Evolutionary conservation across 2,113 vertebrate species (phyloP), one percentile per base, ranked within the genome.

Genomic region (Corydoras maculifer): DNA sequence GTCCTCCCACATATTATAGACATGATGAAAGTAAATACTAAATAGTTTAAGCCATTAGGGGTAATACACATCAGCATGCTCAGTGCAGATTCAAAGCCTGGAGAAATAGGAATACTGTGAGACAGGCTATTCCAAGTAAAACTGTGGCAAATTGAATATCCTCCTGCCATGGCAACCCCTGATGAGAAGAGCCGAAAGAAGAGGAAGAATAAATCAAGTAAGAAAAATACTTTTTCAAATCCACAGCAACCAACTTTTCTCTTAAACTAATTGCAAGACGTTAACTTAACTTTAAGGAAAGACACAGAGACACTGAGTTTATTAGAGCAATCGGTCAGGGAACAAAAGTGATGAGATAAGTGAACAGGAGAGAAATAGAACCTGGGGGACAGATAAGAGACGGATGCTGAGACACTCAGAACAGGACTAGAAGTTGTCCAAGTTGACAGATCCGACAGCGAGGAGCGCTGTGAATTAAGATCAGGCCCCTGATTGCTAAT

Each of bases 251-350:
- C 8, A n/a, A 35, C 65, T 75, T 65, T 55, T 58, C 8, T 67
- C 30, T 65, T 18, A 48, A 8, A 8, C 32, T 9, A 35, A 29
- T 50, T 29, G 32, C 15, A 63, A 69, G 62, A 55, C 51, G 75
- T 64, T 50, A 15, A 68, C 58, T 50, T 35, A 62, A 18, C 65
- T 69, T 15, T 61, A 58, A 35, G 58, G 58, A 58, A 8, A 49
- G 58, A 61, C 53, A 67, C 53, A 9, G 14, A 12, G 53, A 67
- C 54, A 64, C 65, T 50, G 75, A 48, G 31, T 54, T 59, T 72
- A 73, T 48, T 58, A 31, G 54, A 8, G 31, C 50, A 74, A 35
- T 6, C 55, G 67, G 62, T 74, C 53, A 67, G 15, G 55, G 35
- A 73, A 58, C 62, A 3, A 65, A n/a, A 60, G 60, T 50, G 62